Conservation (phyloP, 2,797 vertebrate species). For the Danio aesculapii region DNA sequence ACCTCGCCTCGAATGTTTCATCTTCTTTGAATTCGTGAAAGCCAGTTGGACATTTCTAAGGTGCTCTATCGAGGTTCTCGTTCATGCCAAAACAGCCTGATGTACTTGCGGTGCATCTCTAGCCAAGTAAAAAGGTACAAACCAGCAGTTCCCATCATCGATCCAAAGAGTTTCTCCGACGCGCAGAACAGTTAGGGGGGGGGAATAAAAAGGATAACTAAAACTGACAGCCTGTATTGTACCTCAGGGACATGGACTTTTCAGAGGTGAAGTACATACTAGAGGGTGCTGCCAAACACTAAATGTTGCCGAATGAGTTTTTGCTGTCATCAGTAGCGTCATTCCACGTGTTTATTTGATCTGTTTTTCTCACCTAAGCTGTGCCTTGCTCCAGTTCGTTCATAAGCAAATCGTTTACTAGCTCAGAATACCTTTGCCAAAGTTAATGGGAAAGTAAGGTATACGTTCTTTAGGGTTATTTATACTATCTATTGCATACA, state of each 20-base stretch:
- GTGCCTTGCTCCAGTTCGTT: constrained; percentile 81
- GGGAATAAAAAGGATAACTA: constrained; percentile 16
- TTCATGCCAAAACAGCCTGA: constrained; percentile 67
- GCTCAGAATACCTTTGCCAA: constrained; percentile 96
- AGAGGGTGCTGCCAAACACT: constrained; percentile 85
- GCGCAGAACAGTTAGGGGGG: constrained; percentile 54
- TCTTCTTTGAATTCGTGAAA: constrained; percentile 48
- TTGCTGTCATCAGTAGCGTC: constrained; percentile 59
- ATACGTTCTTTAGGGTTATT: constrained; percentile 95
- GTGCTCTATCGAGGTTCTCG: constrained; percentile 77
- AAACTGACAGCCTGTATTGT: constrained; percentile 82
- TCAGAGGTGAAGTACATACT: constrained; percentile 85
- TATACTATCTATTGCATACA: constrained; percentile 99
- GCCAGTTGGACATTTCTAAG: constrained; percentile 61
- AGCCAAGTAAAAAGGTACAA: constrained; percentile 76
- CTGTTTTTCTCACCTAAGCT: constrained; percentile 73
- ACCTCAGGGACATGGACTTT: constrained; percentile 93
- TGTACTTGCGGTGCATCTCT: constrained; percentile 26
- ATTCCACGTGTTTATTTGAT: constrained; percentile 67
- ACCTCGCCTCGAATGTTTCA: constrained; percentile 43
- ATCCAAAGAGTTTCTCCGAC: constrained; percentile 78
- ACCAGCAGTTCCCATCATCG: constrained; percentile 65
- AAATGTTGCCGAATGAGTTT: constrained; percentile 69
- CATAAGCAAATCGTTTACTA: constrained; percentile 89
- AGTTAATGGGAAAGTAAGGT: constrained; percentile 95